Conservation (phyloP, 2,888 invertebrate genomes). For the Entomobrya multifasciata region DNA sequence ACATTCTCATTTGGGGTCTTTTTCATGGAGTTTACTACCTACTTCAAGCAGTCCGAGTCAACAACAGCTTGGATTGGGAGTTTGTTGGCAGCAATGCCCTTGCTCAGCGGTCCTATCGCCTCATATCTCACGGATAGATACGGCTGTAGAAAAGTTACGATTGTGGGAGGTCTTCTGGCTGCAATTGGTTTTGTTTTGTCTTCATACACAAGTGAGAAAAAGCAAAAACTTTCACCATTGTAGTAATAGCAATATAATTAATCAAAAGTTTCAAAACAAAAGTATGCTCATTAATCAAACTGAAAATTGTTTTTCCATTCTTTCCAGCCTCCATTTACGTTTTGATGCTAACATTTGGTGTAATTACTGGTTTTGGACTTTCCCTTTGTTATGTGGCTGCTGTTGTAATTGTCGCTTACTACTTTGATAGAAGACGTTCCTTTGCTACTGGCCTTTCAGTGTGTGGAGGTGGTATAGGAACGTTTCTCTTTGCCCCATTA, state of each 20-base stretch:
- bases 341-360: conserved; percentile 90
- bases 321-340: conserved; percentile 87
- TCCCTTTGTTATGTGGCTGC: conserved; percentile 88
- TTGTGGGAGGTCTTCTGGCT: conserved; percentile 89
- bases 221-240: conserved; percentile 1
- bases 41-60: conserved; percentile 91
- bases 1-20: conserved; percentile 96
- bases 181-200: conserved; percentile 89
- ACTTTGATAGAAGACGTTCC: conserved; percentile 91
- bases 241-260: conserved; percentile 28
- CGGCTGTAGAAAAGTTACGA: conserved; percentile 90
- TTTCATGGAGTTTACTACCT: conserved; percentile 91
- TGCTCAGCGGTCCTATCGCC: conserved; percentile 92
- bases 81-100: conserved; percentile 94
- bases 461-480: conserved; percentile 93
- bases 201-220: conserved; percentile 83
- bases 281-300: conserved; percentile 24
- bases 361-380: conserved; percentile 91
- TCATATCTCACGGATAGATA: conserved; percentile 83
- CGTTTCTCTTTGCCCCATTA: conserved; percentile 91
- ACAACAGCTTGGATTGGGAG: conserved; percentile 95
- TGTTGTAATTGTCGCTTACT: conserved; percentile 94
- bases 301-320: conserved; percentile 6
- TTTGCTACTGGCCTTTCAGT: conserved; percentile 93
- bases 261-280: conserved; percentile 43